Conservation (phyloP, 2,888 invertebrate species). For the Synergus umbraculus region DNA sequence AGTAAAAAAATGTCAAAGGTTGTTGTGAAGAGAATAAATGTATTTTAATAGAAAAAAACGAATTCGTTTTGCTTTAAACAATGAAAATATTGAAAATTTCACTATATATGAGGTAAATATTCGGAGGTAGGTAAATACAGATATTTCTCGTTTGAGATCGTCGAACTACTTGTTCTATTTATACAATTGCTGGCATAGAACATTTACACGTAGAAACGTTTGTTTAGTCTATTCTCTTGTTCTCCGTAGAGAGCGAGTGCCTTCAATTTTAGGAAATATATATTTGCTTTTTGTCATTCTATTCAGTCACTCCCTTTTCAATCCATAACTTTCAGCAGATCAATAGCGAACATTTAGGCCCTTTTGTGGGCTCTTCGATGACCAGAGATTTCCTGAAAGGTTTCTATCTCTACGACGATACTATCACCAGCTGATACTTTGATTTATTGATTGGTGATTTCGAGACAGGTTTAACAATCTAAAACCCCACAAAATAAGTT, state of each 20-base stretch:
- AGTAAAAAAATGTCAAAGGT: no score
- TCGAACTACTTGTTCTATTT: constrained; percentile 17
- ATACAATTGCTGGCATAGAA: background rate
- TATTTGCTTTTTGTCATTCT: background rate
- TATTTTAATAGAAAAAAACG: no score
- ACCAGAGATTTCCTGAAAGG: background rate
- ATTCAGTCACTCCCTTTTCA: background rate
- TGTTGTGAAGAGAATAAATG: no score
- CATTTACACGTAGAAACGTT: background rate
- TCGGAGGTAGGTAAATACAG: background rate
- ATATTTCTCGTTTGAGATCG: background rate
- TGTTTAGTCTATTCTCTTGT: constrained; percentile 17
- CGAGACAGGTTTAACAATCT: no score
- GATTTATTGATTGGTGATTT: background rate
- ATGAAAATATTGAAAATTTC: no score
- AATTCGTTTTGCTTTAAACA: no score
- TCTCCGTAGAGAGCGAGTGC: background rate
- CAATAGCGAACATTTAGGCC: background rate
- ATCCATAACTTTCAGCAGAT: background rate
- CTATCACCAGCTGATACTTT: background rate
- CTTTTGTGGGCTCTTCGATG: background rate
- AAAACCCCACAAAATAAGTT: no score
- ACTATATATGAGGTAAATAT: no score
- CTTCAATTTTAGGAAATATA: background rate
- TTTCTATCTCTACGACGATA: background rate